Conservation (phyloP, 2,888 invertebrate species). For the Caradrina clavipalpis region DNA sequence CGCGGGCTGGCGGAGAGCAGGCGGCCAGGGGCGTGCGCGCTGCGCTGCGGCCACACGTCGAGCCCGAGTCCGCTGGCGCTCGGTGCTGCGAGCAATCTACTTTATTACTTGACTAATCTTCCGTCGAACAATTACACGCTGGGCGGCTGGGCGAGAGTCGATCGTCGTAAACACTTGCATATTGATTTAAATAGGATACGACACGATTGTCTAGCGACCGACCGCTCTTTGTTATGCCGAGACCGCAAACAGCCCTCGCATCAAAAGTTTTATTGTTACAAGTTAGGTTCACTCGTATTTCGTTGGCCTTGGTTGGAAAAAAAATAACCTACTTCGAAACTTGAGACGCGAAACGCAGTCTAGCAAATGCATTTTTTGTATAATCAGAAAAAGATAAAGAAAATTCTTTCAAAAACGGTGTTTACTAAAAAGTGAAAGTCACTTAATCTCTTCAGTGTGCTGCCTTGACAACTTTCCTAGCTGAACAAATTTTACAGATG, state of each 20-base stretch:
- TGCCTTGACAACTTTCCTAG: conserved; percentile 48
- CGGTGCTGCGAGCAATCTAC: conserved; percentile 79
- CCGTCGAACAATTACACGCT: conserved; percentile 79
- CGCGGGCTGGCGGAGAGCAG: conserved; percentile 81
- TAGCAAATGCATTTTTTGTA: conserved; percentile 51
- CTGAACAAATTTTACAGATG: conserved; percentile 27
- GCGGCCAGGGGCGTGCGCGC: conserved; percentile 85
- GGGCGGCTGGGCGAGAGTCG: conserved; percentile 66
- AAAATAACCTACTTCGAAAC: conserved; percentile 74
- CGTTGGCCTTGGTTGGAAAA: conserved; percentile 78
- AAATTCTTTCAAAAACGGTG: conserved; percentile 41
- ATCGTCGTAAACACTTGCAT: conserved; percentile 74
- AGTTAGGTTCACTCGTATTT: conserved; percentile 71
- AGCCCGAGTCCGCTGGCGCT: conserved; percentile 64
- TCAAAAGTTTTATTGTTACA: conserved; percentile 81
- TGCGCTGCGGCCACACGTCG: conserved; percentile 82
- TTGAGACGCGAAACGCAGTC: conserved; percentile 43
- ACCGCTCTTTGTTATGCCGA: conserved; percentile 75
- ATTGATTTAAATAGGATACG: conserved; percentile 71
- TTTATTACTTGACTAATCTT: conserved; percentile 85
- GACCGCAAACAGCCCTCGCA: conserved; percentile 71
- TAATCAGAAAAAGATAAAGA: conserved; percentile 44
- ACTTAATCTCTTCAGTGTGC: conserved; percentile 50
- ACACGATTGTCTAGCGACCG: conserved; percentile 60
- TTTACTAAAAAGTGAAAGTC: conserved; percentile 64